Conservation (phyloP, 2,888 invertebrate genomes). For the Latrodectus elegans region DNA sequence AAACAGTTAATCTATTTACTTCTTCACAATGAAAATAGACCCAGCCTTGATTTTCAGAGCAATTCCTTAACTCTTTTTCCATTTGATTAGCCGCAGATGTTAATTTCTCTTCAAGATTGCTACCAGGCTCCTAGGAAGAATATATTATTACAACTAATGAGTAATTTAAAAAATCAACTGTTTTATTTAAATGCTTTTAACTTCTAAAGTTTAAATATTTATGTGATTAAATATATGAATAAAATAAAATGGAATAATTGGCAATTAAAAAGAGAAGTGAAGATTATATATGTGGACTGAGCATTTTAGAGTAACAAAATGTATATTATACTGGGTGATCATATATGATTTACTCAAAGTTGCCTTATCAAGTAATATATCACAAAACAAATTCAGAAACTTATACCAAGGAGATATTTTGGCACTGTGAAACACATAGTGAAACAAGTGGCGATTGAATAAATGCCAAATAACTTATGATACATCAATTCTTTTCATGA, state of each 20-base stretch:
- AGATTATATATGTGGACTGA: too few relatives aligned
- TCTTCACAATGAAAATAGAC: slow-evolving; percentile 78
- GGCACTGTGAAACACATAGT: too few relatives aligned
- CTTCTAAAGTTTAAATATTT: background rate
- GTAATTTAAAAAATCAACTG: background rate
- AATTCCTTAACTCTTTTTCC: slow-evolving; percentile 84
- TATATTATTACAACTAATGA: slow-evolving; percentile 1
- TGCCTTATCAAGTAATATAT: too few relatives aligned
- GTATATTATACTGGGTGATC: too few relatives aligned
- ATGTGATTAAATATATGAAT: background rate
- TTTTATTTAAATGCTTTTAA: background rate
- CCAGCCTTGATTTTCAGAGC: slow-evolving; percentile 80
- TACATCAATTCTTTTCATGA: too few relatives aligned
- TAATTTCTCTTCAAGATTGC: slow-evolving; percentile 82
- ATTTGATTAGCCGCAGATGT: slow-evolving; percentile 82
- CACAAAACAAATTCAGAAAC: too few relatives aligned
- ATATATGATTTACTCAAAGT: too few relatives aligned
- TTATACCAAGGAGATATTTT: too few relatives aligned
- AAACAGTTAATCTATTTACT: slow-evolving; percentile 71
- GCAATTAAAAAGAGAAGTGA: too few relatives aligned
- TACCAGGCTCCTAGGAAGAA: slow-evolving; percentile 78
- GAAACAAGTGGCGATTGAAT: too few relatives aligned
- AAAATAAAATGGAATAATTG: background rate
- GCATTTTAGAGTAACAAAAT: too few relatives aligned
- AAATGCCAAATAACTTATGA: too few relatives aligned